phyloP scores from a whole-genome alignment of 2,113 vertebrate species.

The Candoia aspera region DNA sequence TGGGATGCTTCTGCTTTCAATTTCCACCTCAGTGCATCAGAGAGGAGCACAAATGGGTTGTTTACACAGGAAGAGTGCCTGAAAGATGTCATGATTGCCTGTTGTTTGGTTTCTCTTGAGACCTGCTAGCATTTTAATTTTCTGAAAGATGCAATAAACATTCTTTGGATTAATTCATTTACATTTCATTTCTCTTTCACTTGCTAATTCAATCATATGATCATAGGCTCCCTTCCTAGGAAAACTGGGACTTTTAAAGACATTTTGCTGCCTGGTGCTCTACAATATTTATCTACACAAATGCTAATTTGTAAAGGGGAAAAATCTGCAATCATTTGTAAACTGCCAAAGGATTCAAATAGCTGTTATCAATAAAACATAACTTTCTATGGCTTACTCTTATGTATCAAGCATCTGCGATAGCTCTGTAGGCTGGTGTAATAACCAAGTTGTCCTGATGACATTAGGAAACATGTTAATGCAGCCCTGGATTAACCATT shows the following conservation, averaged over 20 bases:
- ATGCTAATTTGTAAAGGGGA: constrained; percentile 53
- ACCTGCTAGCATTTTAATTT: constrained; percentile 7
- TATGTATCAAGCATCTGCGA: constrained; percentile 23
- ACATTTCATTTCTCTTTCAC: constrained; percentile 25
- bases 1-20: no score
- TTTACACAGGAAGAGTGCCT: no score
- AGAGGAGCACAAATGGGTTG: no score
- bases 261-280: constrained; percentile 39
- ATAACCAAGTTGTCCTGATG: background rate
- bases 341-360: constrained; percentile 31
- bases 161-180: constrained; percentile 23
- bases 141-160: background rate
- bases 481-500: no score
- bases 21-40: no score
- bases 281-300: constrained; percentile 54
- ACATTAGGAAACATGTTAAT: background rate
- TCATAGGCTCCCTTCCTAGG: background rate
- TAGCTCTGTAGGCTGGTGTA: constrained; percentile 8
- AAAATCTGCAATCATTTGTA: constrained; percentile 19
- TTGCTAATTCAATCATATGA: constrained; percentile 47
- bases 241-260: constrained; percentile 35
- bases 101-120: background rate
- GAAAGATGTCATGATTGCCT: no score
- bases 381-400: constrained; percentile 25
- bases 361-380: constrained; percentile 19